phyloP scores from a whole-genome alignment of 2,113 vertebrate genomes.

The Cichladusa arquata region DNA sequence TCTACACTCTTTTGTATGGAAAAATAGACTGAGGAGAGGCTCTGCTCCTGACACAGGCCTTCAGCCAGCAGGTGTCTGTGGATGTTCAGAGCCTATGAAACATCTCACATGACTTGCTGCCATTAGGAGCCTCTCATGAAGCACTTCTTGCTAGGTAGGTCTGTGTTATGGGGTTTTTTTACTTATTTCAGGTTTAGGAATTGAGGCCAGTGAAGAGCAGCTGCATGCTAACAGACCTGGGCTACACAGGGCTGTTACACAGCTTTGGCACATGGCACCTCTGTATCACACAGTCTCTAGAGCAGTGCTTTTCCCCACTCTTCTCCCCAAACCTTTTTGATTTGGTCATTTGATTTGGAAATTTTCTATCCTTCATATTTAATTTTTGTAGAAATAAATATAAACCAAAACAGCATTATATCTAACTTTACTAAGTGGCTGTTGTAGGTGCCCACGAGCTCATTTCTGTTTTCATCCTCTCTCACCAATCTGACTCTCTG shows the following conservation, averaged over 20 bases:
- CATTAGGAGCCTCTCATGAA: not conserved
- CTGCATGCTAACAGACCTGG: not conserved
- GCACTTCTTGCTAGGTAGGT: not conserved
- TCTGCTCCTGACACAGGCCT: not conserved
- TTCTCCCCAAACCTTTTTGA: not conserved
- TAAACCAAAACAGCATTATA: not conserved
- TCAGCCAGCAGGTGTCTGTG: fast-evolving
- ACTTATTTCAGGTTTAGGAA: not conserved
- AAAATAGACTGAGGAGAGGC: not conserved
- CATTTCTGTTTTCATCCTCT: not conserved
- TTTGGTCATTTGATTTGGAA: not conserved
- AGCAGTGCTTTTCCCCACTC: not conserved
- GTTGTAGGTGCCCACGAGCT: not conserved
- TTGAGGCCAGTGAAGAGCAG: not conserved
- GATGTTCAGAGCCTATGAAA: not conserved
- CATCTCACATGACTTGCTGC: not conserved
- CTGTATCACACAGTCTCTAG: fast-evolving
- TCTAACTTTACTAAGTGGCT: not conserved
- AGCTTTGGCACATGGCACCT: fast-evolving
- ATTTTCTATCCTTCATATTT: not conserved
- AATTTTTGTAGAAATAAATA: not conserved
- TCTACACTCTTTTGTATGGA: not conserved
- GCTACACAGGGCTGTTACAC: not conserved
- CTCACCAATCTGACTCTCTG: fast-evolving
- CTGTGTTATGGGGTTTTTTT: not conserved